These are phyloP conservation scores for Heterohyrax brucei DNA, from an alignment of 2,797 vertebrate genomes.

Conservation along the genomic window DNA sequence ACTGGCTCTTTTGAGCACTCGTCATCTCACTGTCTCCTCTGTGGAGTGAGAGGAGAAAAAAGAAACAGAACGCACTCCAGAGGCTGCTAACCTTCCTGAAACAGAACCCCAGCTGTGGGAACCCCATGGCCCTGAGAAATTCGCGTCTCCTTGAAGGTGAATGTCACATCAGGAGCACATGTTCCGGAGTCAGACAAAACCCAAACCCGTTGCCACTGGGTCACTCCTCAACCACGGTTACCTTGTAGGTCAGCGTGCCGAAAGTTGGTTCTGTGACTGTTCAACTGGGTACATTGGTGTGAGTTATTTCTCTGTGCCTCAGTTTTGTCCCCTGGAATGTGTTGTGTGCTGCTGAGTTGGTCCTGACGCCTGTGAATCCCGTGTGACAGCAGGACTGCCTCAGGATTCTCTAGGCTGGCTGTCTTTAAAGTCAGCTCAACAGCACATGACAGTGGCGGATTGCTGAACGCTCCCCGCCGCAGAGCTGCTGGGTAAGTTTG, in stretches of 20 bases:
- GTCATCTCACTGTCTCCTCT: background rate
- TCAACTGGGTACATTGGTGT: fast-evolving
- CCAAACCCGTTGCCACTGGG: too few species aligned
- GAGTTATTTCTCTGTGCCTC: background rate
- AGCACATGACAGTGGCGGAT: too few species aligned
- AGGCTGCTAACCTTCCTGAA: background rate
- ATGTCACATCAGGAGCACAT: background rate
- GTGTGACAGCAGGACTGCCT: too few species aligned
- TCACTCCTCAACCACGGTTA: too few species aligned
- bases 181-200: background rate
- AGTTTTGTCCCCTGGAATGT: background rate
- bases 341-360: too few species aligned
- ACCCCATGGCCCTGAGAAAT: background rate
- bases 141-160: background rate
- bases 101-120: background rate
- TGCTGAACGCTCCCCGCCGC: too few species aligned
- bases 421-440: too few species aligned
- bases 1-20: background rate
- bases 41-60: background rate
- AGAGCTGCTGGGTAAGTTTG: too few species aligned
- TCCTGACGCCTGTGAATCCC: too few species aligned
- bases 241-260: background rate
- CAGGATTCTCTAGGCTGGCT: too few species aligned
- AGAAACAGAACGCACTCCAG: too few species aligned
- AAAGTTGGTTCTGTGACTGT: background rate